Percentiles rank a stretch among this genome's conserved stretches.
Evolutionary conservation across 2,797 vertebrate species (phyloP).

Genomic region (Mormyrops boulengeri): DNA sequence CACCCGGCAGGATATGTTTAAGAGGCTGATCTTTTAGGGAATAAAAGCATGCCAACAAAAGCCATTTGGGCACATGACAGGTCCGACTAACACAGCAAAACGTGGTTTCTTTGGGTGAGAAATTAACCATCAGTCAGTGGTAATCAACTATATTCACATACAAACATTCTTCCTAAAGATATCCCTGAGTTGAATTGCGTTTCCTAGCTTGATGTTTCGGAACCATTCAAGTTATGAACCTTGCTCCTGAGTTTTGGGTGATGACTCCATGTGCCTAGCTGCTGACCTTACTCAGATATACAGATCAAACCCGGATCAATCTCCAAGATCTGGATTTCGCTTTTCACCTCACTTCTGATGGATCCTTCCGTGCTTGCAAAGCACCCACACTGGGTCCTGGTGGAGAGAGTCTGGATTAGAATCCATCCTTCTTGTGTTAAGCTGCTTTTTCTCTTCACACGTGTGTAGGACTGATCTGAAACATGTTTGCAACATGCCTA

Average conservation of each 20-base stretch:
- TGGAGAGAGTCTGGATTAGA: neutral
- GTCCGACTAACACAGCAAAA: neutral
- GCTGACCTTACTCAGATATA: neutral
- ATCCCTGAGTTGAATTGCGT: neutral
- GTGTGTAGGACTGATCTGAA: neutral
- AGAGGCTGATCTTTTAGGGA: neutral
- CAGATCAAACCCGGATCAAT: neutral
- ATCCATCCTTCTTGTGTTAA: neutral
- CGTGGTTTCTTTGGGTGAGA: neutral
- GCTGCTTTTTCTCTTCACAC: neutral
- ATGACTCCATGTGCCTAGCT: neutral
- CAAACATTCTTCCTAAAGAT: neutral
- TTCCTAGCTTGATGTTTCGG: neutral
- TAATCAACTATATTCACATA: neutral
- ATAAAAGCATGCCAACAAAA: neutral
- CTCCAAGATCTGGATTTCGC: neutral
- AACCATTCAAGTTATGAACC: neutral
- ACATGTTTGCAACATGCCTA: neutral
- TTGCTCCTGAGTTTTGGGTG: neutral
- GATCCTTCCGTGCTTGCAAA: neutral
- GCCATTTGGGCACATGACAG: neutral
- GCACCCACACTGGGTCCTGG: neutral
- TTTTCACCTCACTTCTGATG: neutral
- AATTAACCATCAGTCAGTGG: neutral
- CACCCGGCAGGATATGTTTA: neutral